A percentile compares a stretch with the other conserved stretches of the same genome.
These are phyloP conservation scores for Nycticebus coucang DNA, from an alignment of 2,113 vertebrate species.

Conservation along the genomic window DNA sequence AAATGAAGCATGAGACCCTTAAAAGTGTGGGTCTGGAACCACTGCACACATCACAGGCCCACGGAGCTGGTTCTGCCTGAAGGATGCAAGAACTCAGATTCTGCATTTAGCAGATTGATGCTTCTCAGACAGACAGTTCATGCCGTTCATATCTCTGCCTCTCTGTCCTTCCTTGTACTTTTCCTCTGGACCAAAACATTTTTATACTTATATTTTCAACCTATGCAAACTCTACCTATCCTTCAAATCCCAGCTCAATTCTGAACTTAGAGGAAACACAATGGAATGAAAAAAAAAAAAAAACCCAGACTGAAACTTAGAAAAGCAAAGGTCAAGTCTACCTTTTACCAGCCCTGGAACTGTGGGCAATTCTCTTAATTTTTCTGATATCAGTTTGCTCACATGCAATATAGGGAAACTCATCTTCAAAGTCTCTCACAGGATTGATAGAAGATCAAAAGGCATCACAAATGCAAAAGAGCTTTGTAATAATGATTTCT, in stretches of 20 bases:
- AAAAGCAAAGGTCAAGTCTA: background rate
- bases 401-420: background rate
- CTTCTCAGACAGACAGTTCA: background rate
- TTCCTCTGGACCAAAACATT: background rate
- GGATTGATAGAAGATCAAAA: background rate
- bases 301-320: background rate
- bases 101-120: background rate
- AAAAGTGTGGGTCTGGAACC: background rate
- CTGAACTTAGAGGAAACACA: background rate
- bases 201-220: background rate
- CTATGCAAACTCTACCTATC: background rate
- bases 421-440: background rate
- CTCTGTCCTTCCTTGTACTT: background rate
- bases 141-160: background rate
- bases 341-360: background rate
- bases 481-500: background rate
- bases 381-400: background rate
- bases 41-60: background rate
- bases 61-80: background rate
- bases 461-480: background rate
- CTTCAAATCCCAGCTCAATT: background rate
- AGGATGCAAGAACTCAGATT: background rate
- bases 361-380: background rate
- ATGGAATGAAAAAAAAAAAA: background rate
- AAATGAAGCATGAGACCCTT: background rate